These are phyloP conservation scores for Illadopsis cleaveri DNA, from an alignment of 2,113 vertebrate species.

Conservation along the genomic window DNA sequence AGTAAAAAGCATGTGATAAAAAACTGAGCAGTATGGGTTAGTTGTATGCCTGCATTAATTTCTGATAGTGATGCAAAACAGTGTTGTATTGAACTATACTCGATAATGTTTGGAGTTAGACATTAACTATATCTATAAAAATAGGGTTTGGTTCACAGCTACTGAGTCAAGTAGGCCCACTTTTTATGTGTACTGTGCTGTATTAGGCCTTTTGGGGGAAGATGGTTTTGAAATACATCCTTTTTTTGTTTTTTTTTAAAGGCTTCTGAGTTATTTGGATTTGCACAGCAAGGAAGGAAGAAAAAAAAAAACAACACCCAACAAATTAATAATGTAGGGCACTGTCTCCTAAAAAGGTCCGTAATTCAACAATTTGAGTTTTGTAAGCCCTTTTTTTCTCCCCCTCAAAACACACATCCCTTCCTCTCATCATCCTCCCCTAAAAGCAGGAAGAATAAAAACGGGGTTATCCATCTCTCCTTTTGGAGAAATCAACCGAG, in stretches of 20 bases:
- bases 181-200: neutral
- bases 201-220: neutral
- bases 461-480: accelerated
- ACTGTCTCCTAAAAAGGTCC: neutral
- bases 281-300: neutral
- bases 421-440: accelerated
- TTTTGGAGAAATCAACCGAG: neutral
- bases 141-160: neutral
- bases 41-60: neutral
- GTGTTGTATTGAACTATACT: neutral
- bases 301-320: neutral
- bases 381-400: neutral
- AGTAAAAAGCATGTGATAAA: neutral
- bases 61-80: neutral
- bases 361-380: neutral
- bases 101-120: accelerated
- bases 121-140: neutral
- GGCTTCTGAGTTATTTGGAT: neutral
- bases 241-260: accelerated
- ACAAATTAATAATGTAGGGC: neutral
- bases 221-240: neutral
- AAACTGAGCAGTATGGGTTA: neutral
- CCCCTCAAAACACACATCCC: accelerated
- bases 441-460: accelerated
- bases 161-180: neutral